Evolutionary conservation across 2,888 invertebrate genomes (phyloP), one percentile per base, ranked within the genome.

Genomic region (Perdita meconis): DNA sequence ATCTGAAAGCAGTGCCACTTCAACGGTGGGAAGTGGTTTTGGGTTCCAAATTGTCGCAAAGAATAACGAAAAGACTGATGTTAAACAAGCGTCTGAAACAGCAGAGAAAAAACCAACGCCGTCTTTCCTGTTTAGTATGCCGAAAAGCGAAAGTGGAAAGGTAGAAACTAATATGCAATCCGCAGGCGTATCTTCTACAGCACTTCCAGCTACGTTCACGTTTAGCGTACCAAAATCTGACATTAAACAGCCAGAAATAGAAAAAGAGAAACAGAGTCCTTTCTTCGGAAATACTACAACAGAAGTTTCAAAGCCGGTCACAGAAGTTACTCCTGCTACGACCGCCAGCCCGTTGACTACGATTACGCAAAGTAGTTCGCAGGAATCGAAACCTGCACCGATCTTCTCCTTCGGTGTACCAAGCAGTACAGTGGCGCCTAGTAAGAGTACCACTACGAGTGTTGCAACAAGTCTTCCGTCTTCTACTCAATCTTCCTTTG

Each of bases 41-140:
- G 80, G 74, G 30, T 82, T 86, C 50, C 67, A 57, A 22, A 76
- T 83, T 13, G 82, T 80, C 8, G 22, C 71, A 12, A 77, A 63
- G 22, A 81, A 44, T 12, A 63, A 65, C 0, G 85, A 83, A 3
- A 78, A 83, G 22, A 36, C 75, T 16, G 80, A 78, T 4, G 26
- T 30, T 24, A 66, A 72, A n/a, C 63, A 82, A 61, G 60, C 55
- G n/a, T 63, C 53, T n/a, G 80, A 74, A 24, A 56, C 70, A 22
- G 47, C 5, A 0, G 65, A 76, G 5, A 75, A 80, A 26, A 75
- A 69, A 30, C 19, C 64, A 55, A 63, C 72, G 1, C 72, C 76
- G 1, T 12, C 53, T 47, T 90, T 86, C 67, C 89, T 90, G 75
- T 92, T 93, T 81, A 90, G 91, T 47, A 30, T 82, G 12, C 78